These are phyloP conservation scores for Mola mola DNA, from an alignment of 2,113 vertebrate species.

Conservation along the genomic window DNA sequence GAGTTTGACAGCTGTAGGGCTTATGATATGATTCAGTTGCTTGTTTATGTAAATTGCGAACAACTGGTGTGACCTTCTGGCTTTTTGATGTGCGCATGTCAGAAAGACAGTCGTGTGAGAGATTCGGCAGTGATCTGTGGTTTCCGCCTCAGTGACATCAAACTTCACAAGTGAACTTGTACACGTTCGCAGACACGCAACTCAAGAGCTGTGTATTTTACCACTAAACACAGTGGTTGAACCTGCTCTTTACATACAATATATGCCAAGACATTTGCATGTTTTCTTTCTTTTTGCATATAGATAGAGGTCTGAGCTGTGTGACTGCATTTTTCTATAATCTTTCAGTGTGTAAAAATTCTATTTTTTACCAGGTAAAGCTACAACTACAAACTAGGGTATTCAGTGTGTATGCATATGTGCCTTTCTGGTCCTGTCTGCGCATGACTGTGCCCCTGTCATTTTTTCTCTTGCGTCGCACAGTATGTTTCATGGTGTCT, in stretches of 20 bases:
- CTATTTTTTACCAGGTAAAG: too few species aligned
- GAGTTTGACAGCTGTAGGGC: slow-evolving; percentile 57
- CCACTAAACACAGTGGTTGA: background rate
- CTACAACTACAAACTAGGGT: too few species aligned
- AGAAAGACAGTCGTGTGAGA: slow-evolving; percentile 36
- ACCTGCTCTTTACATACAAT: slow-evolving; percentile 3
- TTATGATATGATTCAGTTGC: slow-evolving; percentile 59
- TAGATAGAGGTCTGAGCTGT: background rate
- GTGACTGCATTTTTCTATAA: background rate
- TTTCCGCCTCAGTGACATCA: slow-evolving; percentile 27
- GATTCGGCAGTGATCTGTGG: slow-evolving; percentile 25
- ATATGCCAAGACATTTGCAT: too few species aligned
- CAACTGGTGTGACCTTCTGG: slow-evolving; percentile 70
- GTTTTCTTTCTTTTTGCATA: too few species aligned
- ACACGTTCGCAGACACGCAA: slow-evolving; percentile 8
- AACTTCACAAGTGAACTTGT: slow-evolving; percentile 12
- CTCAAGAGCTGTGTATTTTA: background rate
- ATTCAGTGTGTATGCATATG: background rate
- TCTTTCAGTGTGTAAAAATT: too few species aligned
- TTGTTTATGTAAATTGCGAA: slow-evolving; percentile 74
- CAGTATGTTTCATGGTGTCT: slow-evolving; percentile 46
- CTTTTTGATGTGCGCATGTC: slow-evolving; percentile 71
- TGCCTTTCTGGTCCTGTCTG: slow-evolving; percentile 29
- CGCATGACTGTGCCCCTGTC: slow-evolving; percentile 20
- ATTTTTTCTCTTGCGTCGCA: slow-evolving; percentile 45